Base-by-base conservation (phyloP, 2,888 invertebrate genomes). In the Carterocephalus palaemon region DNA sequence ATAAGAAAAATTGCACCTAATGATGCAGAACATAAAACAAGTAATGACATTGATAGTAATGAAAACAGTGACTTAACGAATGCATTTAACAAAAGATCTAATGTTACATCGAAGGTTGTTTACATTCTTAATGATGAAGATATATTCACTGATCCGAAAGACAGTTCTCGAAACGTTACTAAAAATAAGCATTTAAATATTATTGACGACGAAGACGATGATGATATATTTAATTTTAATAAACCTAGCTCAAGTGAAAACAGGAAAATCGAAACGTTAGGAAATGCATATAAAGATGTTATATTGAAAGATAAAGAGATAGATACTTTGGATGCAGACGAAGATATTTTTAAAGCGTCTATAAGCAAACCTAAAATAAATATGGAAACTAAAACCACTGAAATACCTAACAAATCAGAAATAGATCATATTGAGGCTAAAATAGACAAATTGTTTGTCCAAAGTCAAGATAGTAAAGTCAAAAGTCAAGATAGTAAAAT, bases 121-220 rank as follows among this genome's bases (percentile, higher is more conserved):
- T 84, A 84, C 43, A 71, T 84, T 15, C 49, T 84, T 12, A 76
- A 81, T 4, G 84, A 85, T 28, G 83, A 83, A 70, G 84, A 84
- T 36, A 82, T 84, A 52, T 84, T 84, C 51, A 57, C 63, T 20
- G 64, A 62, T 12, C 23, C 32, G 2, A 53, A 43, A 16, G 31
- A 51, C 22, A 20, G 13, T 15, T 49, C 17, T 34, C 13, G 47
- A 43, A 47, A 36, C 39, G 12, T 46, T 10, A 2, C 8, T 3
- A 39, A 26, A 10, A 28, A 48, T 26, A 41, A 54, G 47, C 16
- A 39, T 42, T 36, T 53, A 17, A 49, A 43, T 3, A 49, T 48
- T 17, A 32, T 51, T n/a, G 52, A 57, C 33, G 53, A 55, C 40
- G 54, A 53, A 20, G 54, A 55, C 19, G 58, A 64, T 38, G 52